Conservation (phyloP, 1,140 invertebrate genomes). For the Pseudomyrmex flavicornis region DNA sequence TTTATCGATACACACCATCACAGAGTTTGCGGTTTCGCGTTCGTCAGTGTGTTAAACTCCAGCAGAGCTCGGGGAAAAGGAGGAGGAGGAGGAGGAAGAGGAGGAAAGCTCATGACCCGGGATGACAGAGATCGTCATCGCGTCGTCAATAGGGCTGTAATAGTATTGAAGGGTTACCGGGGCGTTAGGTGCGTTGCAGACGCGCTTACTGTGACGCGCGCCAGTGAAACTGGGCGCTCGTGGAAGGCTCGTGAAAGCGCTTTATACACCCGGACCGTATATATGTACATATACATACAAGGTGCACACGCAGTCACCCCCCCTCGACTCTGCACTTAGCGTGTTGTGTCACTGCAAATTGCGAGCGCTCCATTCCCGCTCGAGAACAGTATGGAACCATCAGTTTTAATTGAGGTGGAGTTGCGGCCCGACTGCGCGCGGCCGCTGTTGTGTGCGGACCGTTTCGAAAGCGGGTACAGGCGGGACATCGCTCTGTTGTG, state of each 20-base stretch:
- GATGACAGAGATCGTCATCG: constrained; percentile 23
- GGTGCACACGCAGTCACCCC: neutral
- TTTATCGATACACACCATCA: too few relatives aligned
- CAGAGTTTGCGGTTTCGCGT: neutral
- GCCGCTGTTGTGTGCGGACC: neutral
- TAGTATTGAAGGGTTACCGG: constrained; percentile 9
- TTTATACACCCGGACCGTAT: neutral
- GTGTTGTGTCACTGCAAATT: constrained; percentile 47
- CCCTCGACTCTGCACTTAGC: constrained; percentile 30
- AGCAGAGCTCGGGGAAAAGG: too few relatives aligned
- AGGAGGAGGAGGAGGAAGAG: too few relatives aligned
- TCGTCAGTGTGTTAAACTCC: constrained; percentile 24
- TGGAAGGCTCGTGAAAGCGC: constrained; percentile 32
- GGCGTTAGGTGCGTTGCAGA: constrained; percentile 27
- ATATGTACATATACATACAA: too few relatives aligned
- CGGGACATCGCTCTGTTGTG: neutral
- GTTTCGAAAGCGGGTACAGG: neutral
- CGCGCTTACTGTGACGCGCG: constrained; percentile 2
- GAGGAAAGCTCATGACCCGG: neutral
- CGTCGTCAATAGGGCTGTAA: constrained; percentile 35
- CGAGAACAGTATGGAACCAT: constrained; percentile 3
- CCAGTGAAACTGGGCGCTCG: constrained; percentile 17
- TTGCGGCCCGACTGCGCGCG: neutral
- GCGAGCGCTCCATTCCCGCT: constrained; percentile 36
- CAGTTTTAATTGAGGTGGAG: constrained; percentile 40